Conservation (phyloP, 1,140 invertebrate genomes). For the Metaphire vulgaris region DNA sequence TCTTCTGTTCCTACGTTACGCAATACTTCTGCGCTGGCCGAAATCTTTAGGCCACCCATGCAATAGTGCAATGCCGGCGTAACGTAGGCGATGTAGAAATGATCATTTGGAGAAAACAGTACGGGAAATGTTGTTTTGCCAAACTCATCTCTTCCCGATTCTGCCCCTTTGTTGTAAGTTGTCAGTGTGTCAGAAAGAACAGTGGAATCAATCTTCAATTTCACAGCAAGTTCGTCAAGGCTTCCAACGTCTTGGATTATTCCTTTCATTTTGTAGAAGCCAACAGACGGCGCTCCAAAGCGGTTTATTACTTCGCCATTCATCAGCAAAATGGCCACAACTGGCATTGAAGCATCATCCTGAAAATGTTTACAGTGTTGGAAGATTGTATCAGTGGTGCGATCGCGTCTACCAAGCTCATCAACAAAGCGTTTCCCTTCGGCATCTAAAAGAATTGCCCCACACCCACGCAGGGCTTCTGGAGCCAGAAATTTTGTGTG, state of each 20-base stretch:
- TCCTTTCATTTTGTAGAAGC: slow-evolving; percentile 38
- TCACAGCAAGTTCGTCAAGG: slow-evolving; percentile 33
- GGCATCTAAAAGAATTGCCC: slow-evolving; percentile 40
- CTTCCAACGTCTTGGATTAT: slow-evolving; percentile 39
- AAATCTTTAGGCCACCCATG: slow-evolving; percentile 48
- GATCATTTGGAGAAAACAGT: slow-evolving; percentile 34
- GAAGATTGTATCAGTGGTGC: slow-evolving; percentile 38
- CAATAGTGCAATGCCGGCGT: slow-evolving; percentile 49
- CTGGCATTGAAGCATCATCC: slow-evolving; percentile 11
- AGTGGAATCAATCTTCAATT: slow-evolving; percentile 30
- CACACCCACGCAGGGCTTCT: slow-evolving; percentile 47
- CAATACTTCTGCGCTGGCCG: slow-evolving; percentile 31
- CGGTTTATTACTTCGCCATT: slow-evolving; percentile 40
- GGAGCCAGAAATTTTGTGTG: slow-evolving; percentile 47
- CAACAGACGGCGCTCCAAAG: slow-evolving; percentile 45
- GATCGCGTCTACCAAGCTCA: slow-evolving; percentile 44
- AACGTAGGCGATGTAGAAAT: slow-evolving; percentile 33
- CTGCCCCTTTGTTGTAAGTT: slow-evolving; percentile 38
- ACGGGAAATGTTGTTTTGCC: slow-evolving; percentile 42
- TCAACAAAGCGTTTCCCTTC: slow-evolving; percentile 44
- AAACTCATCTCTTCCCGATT: slow-evolving; percentile 37
- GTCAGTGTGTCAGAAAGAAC: slow-evolving; percentile 31
- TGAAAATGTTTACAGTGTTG: slow-evolving; percentile 33
- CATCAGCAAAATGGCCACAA: slow-evolving; percentile 41
- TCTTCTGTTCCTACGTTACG: slow-evolving; percentile 23